Percentiles rank a stretch among this genome's conserved stretches.
Conservation (phyloP, 1,140 invertebrate genomes). For the Wiebesia pumilae region DNA sequence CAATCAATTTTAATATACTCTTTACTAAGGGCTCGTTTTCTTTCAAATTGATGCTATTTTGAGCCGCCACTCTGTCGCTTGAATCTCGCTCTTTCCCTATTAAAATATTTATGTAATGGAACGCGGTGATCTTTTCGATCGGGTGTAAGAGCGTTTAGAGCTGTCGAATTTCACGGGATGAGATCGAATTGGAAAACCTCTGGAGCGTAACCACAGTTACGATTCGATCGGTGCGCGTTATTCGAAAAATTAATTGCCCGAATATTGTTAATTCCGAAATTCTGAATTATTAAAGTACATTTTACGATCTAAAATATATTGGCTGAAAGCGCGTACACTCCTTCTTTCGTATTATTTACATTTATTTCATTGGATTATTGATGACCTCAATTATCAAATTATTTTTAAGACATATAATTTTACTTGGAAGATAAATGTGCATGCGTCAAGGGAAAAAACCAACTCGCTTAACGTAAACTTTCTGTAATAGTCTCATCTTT, state of each 20-base stretch:
- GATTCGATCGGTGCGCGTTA: no score
- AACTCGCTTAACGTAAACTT: neutral
- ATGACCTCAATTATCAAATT: conserved; percentile 10
- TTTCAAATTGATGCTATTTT: neutral
- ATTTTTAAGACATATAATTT: neutral
- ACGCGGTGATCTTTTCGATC: no score
- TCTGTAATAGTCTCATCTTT: conserved; percentile 1
- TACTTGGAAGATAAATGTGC: neutral
- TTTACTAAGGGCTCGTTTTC: neutral
- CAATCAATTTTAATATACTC: neutral
- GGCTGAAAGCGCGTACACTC: no score
- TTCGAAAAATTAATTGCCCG: no score
- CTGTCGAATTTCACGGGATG: no score
- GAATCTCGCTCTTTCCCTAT: neutral
- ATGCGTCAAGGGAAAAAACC: neutral
- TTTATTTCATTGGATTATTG: neutral
- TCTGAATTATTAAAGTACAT: no score
- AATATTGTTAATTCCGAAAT: no score
- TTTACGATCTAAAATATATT: no score
- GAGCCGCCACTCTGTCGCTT: neutral
- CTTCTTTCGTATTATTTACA: no score
- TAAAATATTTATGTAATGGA: neutral
- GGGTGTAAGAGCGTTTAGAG: no score
- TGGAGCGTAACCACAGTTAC: no score
- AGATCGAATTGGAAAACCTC: no score